Conservation (phyloP, 2,797 vertebrate species). For the Xenops minutus region DNA sequence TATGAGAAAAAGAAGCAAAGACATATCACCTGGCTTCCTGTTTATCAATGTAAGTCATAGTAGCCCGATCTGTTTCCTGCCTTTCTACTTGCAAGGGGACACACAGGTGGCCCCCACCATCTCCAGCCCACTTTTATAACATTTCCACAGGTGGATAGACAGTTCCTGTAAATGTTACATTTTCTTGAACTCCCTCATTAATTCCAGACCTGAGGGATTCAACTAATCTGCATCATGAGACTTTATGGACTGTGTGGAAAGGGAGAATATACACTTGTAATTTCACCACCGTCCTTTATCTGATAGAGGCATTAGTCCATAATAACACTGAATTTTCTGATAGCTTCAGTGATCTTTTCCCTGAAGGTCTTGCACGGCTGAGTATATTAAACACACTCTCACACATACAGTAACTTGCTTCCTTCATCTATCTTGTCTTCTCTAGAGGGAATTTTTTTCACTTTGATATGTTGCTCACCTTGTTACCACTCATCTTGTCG, state of each 20-base stretch:
- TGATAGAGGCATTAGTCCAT: constrained; percentile 11
- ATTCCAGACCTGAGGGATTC: neutral
- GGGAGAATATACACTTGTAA: neutral
- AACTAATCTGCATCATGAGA: neutral
- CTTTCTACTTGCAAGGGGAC: neutral
- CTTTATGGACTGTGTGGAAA: neutral
- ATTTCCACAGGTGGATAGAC: neutral
- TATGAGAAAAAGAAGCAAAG: neutral
- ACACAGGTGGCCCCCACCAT: neutral
- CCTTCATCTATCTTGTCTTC: constrained; percentile 43
- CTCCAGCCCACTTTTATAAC: neutral
- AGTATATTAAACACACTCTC: constrained; percentile 50
- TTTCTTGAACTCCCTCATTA: neutral
- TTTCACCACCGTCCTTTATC: constrained; percentile 21
- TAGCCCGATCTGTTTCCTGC: neutral
- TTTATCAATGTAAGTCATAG: neutral
- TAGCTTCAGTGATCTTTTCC: constrained; percentile 42
- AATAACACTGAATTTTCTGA: constrained; percentile 48
- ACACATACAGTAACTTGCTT: constrained; percentile 22
- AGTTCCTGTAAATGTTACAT: neutral
- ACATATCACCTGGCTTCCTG: neutral
- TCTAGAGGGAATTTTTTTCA: constrained; percentile 30
- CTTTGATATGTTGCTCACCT: constrained; percentile 56
- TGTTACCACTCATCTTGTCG: constrained; percentile 59
- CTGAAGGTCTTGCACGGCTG: neutral